Evolutionary conservation across 2,888 invertebrate species (phyloP), one percentile per base, ranked within the genome.

Genomic region (Gastrophysa polygoni): DNA sequence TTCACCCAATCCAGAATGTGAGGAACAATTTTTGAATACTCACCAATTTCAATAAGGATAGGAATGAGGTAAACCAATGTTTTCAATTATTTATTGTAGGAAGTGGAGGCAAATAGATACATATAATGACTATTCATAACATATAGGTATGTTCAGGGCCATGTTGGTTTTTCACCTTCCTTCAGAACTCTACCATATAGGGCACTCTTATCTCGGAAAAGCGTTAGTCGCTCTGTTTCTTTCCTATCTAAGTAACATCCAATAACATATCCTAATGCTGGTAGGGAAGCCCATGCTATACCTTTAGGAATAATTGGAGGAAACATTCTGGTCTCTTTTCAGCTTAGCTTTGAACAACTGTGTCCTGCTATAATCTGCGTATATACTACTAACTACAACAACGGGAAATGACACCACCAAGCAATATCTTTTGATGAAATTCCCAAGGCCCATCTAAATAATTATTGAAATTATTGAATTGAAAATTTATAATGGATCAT

Each of bases 141-240:
- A 24, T 11, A 29, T 16, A 29, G 17, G 10, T 38, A 14, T 8
- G 20, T 59, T 59, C 70, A 80, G 43, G 89, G 89, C 94, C 93
- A 94, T 10, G 90, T 87, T 59, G 93, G 93, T 70, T 83, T 77
- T 63, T 90, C 88, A 6, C 88, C 90, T 67, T 87, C 85, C 70
- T 87, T 87, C 1, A 88, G 82, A 43, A 77, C 81, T 61, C 89
- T 85, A 18, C 91, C 91, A 77, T 89, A 95, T 38, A 95, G 81
- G 51, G 88, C 86, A 74, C 93, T 93, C 78, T 90, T 93, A 77
- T 95, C 94, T 63, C 93, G 85, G 78, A 89, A 95, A 69, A 80
- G 81, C 0, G 85, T 84, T 88, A 92, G 87, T 58, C 92, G 85
- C 63, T 89, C 83, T 0, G 89, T 89, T 82, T 93, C 92, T 70